These are phyloP conservation scores for Drosophila mojavensis DNA, from an alignment of 1,140 invertebrate genomes.

Conservation along the genomic window DNA sequence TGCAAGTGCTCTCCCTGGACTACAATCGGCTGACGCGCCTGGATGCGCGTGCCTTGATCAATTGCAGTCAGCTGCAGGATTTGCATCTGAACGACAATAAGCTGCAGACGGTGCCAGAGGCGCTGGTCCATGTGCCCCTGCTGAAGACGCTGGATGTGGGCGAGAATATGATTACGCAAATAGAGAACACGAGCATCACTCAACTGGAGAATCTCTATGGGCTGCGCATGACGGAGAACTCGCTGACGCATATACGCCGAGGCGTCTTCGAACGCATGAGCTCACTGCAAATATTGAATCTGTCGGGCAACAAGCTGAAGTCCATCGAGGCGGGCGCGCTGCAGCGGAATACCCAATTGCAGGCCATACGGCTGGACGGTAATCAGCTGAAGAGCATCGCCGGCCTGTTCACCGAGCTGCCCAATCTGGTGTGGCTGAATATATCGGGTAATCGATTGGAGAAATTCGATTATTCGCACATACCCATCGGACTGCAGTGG, in stretches of 20 bases:
- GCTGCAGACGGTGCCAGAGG: constrained; percentile 92
- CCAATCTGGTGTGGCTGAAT: constrained; percentile 95
- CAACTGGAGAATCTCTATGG: constrained; percentile 91
- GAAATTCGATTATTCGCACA: constrained; percentile 95
- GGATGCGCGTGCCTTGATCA: constrained; percentile 91
- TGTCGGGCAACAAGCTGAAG: constrained; percentile 94
- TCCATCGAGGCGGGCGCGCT: constrained; percentile 93
- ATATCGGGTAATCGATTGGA: constrained; percentile 95
- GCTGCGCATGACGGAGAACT: constrained; percentile 93
- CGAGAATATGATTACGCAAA: constrained; percentile 93
- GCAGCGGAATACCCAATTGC: constrained; percentile 92
- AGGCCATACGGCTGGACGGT: constrained; percentile 94
- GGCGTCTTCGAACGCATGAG: constrained; percentile 93
- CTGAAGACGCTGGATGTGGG: constrained; percentile 94
- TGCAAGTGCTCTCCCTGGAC: constrained; percentile 92
- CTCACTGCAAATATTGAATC: constrained; percentile 93
- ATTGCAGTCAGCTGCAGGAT: constrained; percentile 93
- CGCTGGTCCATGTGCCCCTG: constrained; percentile 91
- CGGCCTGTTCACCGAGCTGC: constrained; percentile 93
- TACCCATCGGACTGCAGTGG: constrained; percentile 94
- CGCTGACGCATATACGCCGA: constrained; percentile 93
- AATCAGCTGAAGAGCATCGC: constrained; percentile 94
- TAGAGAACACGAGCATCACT: constrained; percentile 92
- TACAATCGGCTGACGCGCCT: constrained; percentile 92
- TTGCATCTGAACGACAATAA: constrained; percentile 95